Conservation (phyloP, 2,888 invertebrate genomes). For the Melanostoma mellinum region DNA sequence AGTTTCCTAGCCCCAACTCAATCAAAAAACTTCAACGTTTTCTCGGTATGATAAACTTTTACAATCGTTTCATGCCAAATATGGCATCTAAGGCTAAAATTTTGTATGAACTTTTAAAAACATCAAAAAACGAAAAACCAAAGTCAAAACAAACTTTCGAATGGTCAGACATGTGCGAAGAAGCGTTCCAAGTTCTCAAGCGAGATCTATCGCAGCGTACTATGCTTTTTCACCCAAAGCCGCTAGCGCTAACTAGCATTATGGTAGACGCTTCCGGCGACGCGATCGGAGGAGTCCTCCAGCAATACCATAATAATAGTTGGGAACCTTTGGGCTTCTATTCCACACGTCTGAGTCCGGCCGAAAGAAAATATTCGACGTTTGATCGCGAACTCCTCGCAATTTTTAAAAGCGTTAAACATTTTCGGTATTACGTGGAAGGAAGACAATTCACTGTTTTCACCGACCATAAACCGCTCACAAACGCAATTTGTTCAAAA, state of each 20-base stretch:
- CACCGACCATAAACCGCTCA: no score
- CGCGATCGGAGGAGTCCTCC: conserved; percentile 40
- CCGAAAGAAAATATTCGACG: conserved; percentile 22
- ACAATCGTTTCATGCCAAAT: conserved; percentile 16
- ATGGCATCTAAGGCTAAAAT: conserved; percentile 13
- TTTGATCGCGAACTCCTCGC: conserved; percentile 30
- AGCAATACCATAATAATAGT: conserved; percentile 14
- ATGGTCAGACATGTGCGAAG: conserved; percentile 12
- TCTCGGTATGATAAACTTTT: conserved; percentile 20
- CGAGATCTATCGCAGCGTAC: not conserved
- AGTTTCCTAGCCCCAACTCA: conserved; percentile 6
- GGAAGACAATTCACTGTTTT: conserved; percentile 20
- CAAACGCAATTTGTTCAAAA: conserved; percentile 21
- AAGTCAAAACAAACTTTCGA: not conserved
- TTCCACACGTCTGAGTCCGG: conserved; percentile 21
- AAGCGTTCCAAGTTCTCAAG: conserved; percentile 15
- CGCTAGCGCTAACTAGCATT: not conserved
- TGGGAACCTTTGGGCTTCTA: conserved; percentile 31
- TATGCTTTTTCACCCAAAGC: conserved; percentile 35
- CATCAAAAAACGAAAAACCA: not conserved
- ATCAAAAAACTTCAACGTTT: conserved; percentile 18
- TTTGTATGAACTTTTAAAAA: conserved; percentile 21
- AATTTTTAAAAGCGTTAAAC: conserved; percentile 23
- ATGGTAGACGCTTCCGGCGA: conserved; percentile 25
- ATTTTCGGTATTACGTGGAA: conserved; percentile 32